These are phyloP conservation scores for Nemotelus nigrinus DNA, from an alignment of 2,888 invertebrate genomes.

Conservation along the genomic window DNA sequence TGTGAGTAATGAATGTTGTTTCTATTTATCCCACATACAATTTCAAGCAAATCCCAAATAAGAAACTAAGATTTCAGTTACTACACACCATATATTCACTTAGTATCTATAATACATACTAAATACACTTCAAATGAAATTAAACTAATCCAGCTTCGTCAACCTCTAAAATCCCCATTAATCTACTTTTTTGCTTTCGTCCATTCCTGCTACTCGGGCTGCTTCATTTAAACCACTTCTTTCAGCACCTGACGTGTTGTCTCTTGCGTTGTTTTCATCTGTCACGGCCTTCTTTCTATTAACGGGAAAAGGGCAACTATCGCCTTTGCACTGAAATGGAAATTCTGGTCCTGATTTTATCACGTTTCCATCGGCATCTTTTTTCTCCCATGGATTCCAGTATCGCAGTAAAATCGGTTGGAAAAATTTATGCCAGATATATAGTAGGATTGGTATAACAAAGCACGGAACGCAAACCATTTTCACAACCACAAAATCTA, in stretches of 20 bases:
- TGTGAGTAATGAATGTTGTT: too few relatives aligned
- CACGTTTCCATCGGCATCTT: constrained; percentile 70
- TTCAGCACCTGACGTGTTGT: neutral
- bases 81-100: too few relatives aligned
- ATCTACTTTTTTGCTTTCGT: constrained; percentile 11
- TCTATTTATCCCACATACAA: too few relatives aligned
- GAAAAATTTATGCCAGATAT: constrained; percentile 85
- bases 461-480: constrained; percentile 90
- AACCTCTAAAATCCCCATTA: neutral
- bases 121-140: too few relatives aligned
- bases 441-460: constrained; percentile 81
- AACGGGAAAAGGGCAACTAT: constrained; percentile 65
- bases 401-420: constrained; percentile 82
- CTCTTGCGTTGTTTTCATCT: neutral
- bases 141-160: neutral
- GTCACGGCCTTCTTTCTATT: constrained; percentile 57
- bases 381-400: constrained; percentile 83
- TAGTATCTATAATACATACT: too few relatives aligned
- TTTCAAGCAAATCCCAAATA: too few relatives aligned
- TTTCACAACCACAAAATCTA: constrained; percentile 51
- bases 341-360: constrained; percentile 67
- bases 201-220: neutral
- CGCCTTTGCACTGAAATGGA: constrained; percentile 71
- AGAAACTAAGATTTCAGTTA: too few relatives aligned
- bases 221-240: neutral